Conservation (phyloP, 2,797 vertebrate genomes). For the Xenopus petersii region DNA sequence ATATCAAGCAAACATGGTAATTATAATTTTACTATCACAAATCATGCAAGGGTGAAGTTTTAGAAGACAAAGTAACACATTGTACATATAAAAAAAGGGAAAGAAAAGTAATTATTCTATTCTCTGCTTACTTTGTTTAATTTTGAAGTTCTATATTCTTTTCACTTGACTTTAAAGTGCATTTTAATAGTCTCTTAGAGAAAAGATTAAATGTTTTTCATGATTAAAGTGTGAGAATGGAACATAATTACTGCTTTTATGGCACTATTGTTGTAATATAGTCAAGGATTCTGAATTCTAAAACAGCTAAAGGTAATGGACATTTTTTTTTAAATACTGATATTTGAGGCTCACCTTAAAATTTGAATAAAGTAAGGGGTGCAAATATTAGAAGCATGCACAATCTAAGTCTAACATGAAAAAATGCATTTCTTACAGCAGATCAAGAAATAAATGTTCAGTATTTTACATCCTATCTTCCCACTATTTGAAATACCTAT, state of each 20-base stretch:
- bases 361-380: conserved; percentile 16
- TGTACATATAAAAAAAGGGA: neutral
- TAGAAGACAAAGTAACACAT: neutral
- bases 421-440: too few relatives aligned
- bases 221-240: conserved; percentile 45
- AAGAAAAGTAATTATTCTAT: conserved; percentile 36
- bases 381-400: too few relatives aligned
- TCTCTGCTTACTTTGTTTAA: conserved; percentile 44
- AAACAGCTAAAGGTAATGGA: conserved; percentile 40
- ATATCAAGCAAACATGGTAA: too few relatives aligned
- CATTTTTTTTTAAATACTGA: conserved; percentile 41
- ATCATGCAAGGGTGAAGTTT: too few relatives aligned
- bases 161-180: conserved; percentile 46
- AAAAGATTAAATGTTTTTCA: conserved; percentile 49
- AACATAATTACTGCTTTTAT: conserved; percentile 50
- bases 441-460: too few relatives aligned
- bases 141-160: conserved; percentile 41
- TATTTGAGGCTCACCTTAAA: conserved; percentile 29
- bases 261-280: conserved; percentile 46
- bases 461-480: too few relatives aligned
- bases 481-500: too few relatives aligned
- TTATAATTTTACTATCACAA: too few relatives aligned
- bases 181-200: conserved; percentile 49
- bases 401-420: too few relatives aligned
- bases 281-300: conserved; percentile 33